Conservation (phyloP, 2,113 vertebrate genomes). For the Atractosteus spatula region DNA sequence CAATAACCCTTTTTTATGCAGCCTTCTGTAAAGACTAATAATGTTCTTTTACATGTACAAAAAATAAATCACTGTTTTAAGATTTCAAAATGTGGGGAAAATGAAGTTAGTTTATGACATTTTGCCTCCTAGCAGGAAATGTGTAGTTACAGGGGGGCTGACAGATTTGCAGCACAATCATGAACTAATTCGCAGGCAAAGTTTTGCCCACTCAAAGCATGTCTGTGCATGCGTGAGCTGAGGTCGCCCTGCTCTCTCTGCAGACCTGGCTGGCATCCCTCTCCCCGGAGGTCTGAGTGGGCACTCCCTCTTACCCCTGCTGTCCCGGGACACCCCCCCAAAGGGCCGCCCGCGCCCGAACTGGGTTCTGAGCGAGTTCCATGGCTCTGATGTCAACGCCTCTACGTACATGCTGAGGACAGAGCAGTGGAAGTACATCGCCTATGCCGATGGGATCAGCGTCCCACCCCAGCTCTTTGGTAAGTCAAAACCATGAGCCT, state of each 20-base stretch:
- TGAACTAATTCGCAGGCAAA: too few relatives aligned
- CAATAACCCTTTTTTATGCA: too few relatives aligned
- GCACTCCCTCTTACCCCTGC: conserved; percentile 73
- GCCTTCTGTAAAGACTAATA: too few relatives aligned
- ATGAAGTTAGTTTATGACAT: too few relatives aligned
- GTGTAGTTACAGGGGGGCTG: too few relatives aligned
- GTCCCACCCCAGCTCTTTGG: conserved; percentile 84
- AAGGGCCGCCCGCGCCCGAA: conserved; percentile 43
- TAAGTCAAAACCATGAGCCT: conserved; percentile 43
- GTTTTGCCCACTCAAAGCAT: too few relatives aligned
- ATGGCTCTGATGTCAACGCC: conserved; percentile 88
- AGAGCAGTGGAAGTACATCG: conserved; percentile 83
- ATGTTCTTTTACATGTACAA: too few relatives aligned
- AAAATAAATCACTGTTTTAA: too few relatives aligned
- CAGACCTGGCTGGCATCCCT: conserved; percentile 78
- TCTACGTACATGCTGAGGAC: conserved; percentile 90
- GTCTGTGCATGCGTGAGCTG: too few relatives aligned
- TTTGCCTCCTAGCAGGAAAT: too few relatives aligned
- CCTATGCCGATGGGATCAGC: conserved; percentile 78
- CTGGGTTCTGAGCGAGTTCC: conserved; percentile 92
- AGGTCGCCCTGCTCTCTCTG: conserved; percentile 21
- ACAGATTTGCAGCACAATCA: too few relatives aligned
- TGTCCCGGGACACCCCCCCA: conserved; percentile 27
- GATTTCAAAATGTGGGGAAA: too few relatives aligned
- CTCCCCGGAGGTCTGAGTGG: conserved; percentile 73